Base-by-base conservation (phyloP, 1,140 invertebrate species). In the Diorhabda carinulata region DNA sequence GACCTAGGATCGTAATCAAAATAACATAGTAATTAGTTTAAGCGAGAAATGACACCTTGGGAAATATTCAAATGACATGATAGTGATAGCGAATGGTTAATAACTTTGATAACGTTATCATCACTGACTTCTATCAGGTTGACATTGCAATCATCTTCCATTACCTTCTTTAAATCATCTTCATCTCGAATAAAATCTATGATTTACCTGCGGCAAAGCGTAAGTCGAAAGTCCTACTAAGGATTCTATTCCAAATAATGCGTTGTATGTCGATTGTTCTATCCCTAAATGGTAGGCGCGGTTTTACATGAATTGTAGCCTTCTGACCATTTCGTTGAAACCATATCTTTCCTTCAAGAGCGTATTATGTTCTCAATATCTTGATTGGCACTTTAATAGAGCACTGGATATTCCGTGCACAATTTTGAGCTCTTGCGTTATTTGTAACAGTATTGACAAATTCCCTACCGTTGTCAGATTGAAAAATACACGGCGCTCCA, bases 401-500 rank as follows among this genome's bases (percentile, higher is more conserved):
- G 78, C n/a, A 25, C 78, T 59, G 6, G 76, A 75, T 61, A 78
- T 78, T 47, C 78, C 80, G 67, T 79, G 72, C 9, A 80, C 74
- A n/a, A 81, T 66, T 67, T 72, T 82, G 3, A 79, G 61, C 66
- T 81, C 78, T 43, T 72, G 74, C 66, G 57, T 79, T 61, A 45
- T 71, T 41, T 47, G 83, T 78, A 9, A 82, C 69, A 25, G 70
- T 9, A 67, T 82, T 81, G 3, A 7, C 60, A 77, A 83, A 83
- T 75, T 83, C 81, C 57, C 78, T 62, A 2, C 79, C 78, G 71
- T 83, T 81, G 9, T 57, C 25, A 25, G 25, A 25, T 25, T 25
- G 25, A 25, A 25, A 1, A n/a, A n/a, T n/a, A n/a, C n/a, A 25
- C 25, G 25, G 2, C 25, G 25, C 25, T 25, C 25, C 25, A 25